A percentile compares a stretch with the other conserved stretches of the same genome.
Evolutionary conservation across 2,113 vertebrate genomes (phyloP).

Genomic region (Gallinago media): DNA sequence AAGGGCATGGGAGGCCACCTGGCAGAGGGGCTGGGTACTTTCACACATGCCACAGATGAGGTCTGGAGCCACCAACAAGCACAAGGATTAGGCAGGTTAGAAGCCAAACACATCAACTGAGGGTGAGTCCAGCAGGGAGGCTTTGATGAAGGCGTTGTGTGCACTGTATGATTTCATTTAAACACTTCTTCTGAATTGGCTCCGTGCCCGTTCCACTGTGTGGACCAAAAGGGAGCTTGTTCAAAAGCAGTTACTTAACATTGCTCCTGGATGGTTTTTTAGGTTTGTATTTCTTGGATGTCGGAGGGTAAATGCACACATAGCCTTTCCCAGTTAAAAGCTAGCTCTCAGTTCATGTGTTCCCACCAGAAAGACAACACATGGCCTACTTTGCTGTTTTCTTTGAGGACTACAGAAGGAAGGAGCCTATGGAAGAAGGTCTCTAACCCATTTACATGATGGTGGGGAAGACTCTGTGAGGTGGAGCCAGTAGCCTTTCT

Average conservation of each 20-base stretch:
- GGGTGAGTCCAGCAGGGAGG: background rate
- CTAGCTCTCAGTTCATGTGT: accelerated
- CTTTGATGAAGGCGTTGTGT: background rate
- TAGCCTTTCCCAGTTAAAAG: background rate
- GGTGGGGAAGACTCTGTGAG: background rate
- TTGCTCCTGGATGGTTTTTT: background rate
- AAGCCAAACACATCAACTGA: background rate
- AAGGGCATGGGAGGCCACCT: background rate
- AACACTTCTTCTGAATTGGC: background rate
- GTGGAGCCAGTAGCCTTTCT: background rate
- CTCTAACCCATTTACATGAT: background rate
- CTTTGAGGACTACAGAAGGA: background rate
- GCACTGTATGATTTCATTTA: background rate
- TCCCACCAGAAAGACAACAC: background rate
- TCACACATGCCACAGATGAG: background rate
- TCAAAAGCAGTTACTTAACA: background rate
- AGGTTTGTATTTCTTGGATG: background rate
- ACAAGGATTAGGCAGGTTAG: background rate
- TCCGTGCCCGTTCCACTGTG: background rate
- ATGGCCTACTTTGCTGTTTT: background rate
- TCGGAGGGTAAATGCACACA: background rate
- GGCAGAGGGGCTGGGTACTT: background rate
- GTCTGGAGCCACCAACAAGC: background rate
- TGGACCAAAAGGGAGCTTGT: background rate
- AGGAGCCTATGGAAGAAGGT: background rate